Conservation (phyloP, 2,888 invertebrate species). For the Oscheius sp. region DNA sequence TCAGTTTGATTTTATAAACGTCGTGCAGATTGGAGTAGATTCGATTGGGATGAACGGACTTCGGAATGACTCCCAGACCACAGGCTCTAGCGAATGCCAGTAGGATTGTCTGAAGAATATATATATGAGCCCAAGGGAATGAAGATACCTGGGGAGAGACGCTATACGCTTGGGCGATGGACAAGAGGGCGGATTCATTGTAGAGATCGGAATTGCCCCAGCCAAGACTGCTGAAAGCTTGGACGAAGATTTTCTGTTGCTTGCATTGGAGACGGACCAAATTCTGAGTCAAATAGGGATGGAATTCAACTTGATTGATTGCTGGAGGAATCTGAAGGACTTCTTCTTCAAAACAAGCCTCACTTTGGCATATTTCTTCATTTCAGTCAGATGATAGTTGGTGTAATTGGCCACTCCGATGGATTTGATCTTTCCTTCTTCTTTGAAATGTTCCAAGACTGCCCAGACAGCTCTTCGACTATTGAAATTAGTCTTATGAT, state of each 20-base stretch:
- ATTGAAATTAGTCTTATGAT: constrained; percentile 29
- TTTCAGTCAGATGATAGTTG: constrained; percentile 77
- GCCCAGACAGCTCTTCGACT: constrained; percentile 78
- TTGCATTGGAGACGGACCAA: constrained; percentile 64
- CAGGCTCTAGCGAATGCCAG: constrained; percentile 50
- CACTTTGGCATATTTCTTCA: constrained; percentile 71
- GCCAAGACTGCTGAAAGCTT: constrained; percentile 72
- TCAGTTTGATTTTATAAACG: constrained; percentile 34
- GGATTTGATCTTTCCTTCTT: constrained; percentile 74
- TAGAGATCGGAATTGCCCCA: constrained; percentile 72
- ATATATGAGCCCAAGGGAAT: neutral
- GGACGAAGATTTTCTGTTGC: constrained; percentile 69
- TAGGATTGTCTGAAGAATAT: constrained; percentile 44
- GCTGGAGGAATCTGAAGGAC: constrained; percentile 39
- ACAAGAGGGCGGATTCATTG: constrained; percentile 75
- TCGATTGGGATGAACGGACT: constrained; percentile 49
- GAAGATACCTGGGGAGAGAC: constrained; percentile 14
- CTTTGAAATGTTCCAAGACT: constrained; percentile 76
- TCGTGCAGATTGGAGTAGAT: constrained; percentile 50
- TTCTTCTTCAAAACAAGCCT: neutral
- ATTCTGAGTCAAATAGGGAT: constrained; percentile 70
- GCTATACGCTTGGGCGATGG: constrained; percentile 76
- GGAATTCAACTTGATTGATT: constrained; percentile 70
- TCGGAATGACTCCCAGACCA: constrained; percentile 52
- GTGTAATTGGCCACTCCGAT: constrained; percentile 86